Conservation (phyloP, 1,140 invertebrate genomes). For the Plectrocnemia conspersa region DNA sequence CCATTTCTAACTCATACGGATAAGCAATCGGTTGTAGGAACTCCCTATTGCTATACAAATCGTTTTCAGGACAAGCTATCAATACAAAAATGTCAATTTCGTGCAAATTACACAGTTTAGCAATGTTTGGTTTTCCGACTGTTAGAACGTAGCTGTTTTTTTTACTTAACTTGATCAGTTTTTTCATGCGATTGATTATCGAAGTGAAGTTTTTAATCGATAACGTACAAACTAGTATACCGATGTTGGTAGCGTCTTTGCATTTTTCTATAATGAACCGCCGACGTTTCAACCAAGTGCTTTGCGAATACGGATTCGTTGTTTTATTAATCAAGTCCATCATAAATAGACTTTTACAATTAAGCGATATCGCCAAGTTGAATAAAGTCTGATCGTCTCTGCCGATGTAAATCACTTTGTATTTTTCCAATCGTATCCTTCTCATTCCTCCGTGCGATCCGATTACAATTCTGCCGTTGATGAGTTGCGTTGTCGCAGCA, state of each 20-base stretch:
- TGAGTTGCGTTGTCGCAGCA: conserved; percentile 17
- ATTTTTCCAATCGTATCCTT: conserved; percentile 38
- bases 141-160: conserved; percentile 89
- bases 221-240: conserved; percentile 84
- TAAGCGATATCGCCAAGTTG: conserved; percentile 50
- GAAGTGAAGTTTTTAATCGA: conserved; percentile 75
- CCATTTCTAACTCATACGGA: conserved; percentile 90
- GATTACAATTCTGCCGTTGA: conserved; percentile 40
- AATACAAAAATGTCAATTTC: conserved; percentile 90
- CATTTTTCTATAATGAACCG: conserved; percentile 82
- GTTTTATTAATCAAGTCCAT: conserved; percentile 43
- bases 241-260: conserved; percentile 80
- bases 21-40: conserved; percentile 87
- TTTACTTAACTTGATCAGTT: conserved; percentile 63
- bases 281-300: conserved; percentile 67
- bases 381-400: conserved; percentile 51
- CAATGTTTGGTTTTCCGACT: conserved; percentile 86
- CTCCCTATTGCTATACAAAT: conserved; percentile 76
- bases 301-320: conserved; percentile 46
- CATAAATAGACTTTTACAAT: conserved; percentile 50
- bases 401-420: conserved; percentile 50
- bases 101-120: conserved; percentile 90
- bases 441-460: conserved; percentile 34
- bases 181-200: conserved; percentile 71
- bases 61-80: conserved; percentile 85